Conservation (phyloP, 2,888 invertebrate genomes). For the Trachelus tabidus region DNA sequence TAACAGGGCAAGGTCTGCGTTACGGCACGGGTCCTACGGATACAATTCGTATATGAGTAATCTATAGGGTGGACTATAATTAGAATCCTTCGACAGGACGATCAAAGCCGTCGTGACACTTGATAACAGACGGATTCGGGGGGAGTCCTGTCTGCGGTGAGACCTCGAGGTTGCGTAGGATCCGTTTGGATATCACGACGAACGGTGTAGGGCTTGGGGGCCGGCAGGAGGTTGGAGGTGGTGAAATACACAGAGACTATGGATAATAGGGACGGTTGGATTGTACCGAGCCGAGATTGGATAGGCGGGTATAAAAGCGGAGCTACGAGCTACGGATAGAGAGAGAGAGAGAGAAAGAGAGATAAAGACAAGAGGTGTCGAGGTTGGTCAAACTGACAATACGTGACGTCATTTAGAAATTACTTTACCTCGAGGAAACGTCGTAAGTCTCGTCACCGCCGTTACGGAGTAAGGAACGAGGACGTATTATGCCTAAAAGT, state of each 20-base stretch:
- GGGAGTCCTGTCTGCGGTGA: not conserved
- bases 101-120: not conserved
- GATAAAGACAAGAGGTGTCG: constrained; percentile 24
- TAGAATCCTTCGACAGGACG: not conserved
- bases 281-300: not conserved
- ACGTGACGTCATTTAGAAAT: constrained; percentile 42
- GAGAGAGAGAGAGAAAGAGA: not conserved
- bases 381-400: constrained; percentile 53
- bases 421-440: constrained; percentile 49
- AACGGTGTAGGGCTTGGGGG: not conserved
- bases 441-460: constrained; percentile 23
- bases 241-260: not conserved
- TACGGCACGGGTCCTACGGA: not conserved
- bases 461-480: not conserved
- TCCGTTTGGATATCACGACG: not conserved
- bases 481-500: not conserved
- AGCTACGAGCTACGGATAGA: not conserved
- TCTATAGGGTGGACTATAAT: not conserved
- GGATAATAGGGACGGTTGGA: not conserved
- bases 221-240: not conserved
- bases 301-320: not conserved
- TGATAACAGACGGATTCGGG: not conserved
- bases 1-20: not conserved
- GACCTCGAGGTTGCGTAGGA: not conserved
- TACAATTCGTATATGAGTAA: not conserved